Conservation (phyloP, 2,888 invertebrate genomes). For the Xiphydria camelus region DNA sequence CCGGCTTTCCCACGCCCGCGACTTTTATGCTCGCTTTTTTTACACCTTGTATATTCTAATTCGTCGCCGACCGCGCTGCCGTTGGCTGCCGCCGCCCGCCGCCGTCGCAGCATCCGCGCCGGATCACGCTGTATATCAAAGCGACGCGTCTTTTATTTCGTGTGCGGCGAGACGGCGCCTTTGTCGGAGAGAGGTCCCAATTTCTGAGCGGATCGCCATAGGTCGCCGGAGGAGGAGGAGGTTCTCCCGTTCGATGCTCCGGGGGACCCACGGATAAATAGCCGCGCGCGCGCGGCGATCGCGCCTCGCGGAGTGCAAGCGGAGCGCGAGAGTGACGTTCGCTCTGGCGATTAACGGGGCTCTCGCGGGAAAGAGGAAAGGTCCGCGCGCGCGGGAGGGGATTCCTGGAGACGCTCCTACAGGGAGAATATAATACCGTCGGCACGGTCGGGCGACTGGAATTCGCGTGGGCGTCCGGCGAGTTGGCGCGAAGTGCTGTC, state of each 20-base stretch:
- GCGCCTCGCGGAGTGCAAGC: conserved; percentile 20
- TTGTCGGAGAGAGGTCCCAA: not conserved
- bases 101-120: not conserved
- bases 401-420: too few relatives aligned
- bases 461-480: conserved; percentile 38
- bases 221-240: too few relatives aligned
- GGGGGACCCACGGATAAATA: not conserved
- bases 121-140: too few relatives aligned
- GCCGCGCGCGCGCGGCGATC: conserved; percentile 16
- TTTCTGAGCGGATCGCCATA: too few relatives aligned
- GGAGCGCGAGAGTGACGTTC: too few relatives aligned
- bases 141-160: conserved; percentile 3
- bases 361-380: too few relatives aligned
- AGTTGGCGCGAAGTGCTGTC: conserved; percentile 32
- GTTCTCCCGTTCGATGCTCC: too few relatives aligned
- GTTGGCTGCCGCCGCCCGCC: not conserved
- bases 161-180: not conserved
- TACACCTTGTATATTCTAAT: conserved; percentile 7
- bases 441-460: conserved; percentile 20
- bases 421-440: too few relatives aligned
- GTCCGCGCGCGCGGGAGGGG: too few relatives aligned
- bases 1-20: conserved; percentile 56
- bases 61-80: conserved; percentile 2
- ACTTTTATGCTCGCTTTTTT: conserved; percentile 50
- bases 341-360: too few relatives aligned